A percentile compares a stretch with the other conserved stretches of the same genome.
phyloP scores from a whole-genome alignment of 2,888 invertebrate species.

The Drosophila macrospina region DNA sequence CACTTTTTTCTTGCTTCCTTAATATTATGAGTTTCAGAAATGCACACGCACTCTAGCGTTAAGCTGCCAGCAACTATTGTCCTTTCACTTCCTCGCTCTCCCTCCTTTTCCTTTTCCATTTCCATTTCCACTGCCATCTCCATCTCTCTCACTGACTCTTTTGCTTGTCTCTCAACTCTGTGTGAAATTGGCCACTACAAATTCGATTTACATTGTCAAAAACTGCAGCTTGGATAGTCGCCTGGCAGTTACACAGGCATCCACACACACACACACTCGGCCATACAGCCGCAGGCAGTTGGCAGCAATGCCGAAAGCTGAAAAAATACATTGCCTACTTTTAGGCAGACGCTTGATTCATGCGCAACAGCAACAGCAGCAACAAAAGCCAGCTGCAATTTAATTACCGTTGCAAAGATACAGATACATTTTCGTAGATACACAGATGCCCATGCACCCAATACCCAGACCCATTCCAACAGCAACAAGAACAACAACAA shows the following conservation, averaged over 20 bases:
- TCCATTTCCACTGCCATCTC: too few species aligned
- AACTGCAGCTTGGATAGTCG: slow-evolving; percentile 23
- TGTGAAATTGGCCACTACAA: slow-evolving; percentile 36
- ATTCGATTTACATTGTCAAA: slow-evolving; percentile 55
- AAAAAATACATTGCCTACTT: slow-evolving; percentile 51
- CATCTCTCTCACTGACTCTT: background rate
- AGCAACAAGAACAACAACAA: slow-evolving; percentile 6
- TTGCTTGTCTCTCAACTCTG: slow-evolving; percentile 14
- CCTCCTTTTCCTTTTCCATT: background rate
- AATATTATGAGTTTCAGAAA: slow-evolving; percentile 29
- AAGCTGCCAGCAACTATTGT: slow-evolving; percentile 34
- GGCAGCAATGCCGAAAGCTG: slow-evolving; percentile 14
- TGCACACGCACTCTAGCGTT: slow-evolving; percentile 40
- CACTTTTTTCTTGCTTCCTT: slow-evolving; percentile 1
- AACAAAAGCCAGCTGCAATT: slow-evolving; percentile 68
- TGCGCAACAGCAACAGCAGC: slow-evolving; percentile 26
- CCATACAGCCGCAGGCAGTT: slow-evolving; percentile 9
- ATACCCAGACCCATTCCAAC: slow-evolving; percentile 18
- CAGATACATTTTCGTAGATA: slow-evolving; percentile 38
- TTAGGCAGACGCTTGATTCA: slow-evolving; percentile 49
- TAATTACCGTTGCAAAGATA: slow-evolving; percentile 69
- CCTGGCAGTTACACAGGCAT: background rate
- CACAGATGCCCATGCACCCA: slow-evolving; percentile 39
- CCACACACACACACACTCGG: background rate
- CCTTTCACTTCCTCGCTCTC: background rate